phyloP scores from a whole-genome alignment of 2,888 invertebrate genomes.

The Laothoe populi region DNA sequence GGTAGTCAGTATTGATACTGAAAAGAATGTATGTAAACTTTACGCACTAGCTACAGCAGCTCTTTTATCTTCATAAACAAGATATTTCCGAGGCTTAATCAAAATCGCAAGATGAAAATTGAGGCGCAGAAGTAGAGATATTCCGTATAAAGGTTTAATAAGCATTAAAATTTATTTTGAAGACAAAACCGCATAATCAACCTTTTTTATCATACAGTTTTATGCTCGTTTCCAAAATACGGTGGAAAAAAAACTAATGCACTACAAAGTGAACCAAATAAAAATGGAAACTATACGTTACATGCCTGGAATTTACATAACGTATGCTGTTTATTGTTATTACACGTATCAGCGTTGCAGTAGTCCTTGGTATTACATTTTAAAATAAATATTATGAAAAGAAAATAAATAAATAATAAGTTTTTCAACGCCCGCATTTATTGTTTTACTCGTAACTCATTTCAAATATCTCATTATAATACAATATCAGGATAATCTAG shows the following conservation, averaged over 20 bases:
- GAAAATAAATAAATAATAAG: constrained; percentile 37
- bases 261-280: constrained; percentile 9
- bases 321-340: constrained; percentile 57
- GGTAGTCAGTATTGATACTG: too few relatives aligned
- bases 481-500: constrained; percentile 15
- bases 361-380: constrained; percentile 50
- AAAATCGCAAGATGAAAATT: too few relatives aligned
- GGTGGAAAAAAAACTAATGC: constrained; percentile 11
- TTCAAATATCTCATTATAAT: constrained; percentile 14
- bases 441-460: background rate
- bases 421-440: constrained; percentile 39
- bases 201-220: background rate
- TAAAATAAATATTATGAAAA: constrained; percentile 36
- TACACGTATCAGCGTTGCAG: constrained; percentile 55
- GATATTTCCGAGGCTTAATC: too few relatives aligned
- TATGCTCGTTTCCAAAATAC: constrained; percentile 1
- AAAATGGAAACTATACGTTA: constrained; percentile 27
- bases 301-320: constrained; percentile 66
- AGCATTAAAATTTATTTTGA: too few relatives aligned
- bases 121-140: too few relatives aligned
- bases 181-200: too few relatives aligned
- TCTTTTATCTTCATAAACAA: too few relatives aligned
- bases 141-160: background rate
- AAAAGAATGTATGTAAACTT: too few relatives aligned
- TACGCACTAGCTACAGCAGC: too few relatives aligned